Evolutionary conservation across 1,140 invertebrate species (phyloP).

Genomic region (Drosophila busckii): DNA sequence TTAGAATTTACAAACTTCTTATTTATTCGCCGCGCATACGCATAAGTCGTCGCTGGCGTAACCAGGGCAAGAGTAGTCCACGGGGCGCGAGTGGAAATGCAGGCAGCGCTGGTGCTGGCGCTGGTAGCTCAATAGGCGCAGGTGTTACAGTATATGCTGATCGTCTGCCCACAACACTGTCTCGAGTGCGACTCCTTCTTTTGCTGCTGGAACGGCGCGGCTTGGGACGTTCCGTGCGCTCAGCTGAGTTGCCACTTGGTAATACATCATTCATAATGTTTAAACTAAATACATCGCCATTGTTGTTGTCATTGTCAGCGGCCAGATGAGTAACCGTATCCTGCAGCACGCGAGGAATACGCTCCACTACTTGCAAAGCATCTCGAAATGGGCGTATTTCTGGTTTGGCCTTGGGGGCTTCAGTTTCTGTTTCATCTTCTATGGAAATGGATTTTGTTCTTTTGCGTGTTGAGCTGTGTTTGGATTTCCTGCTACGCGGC

Average conservation of each 20-base stretch:
- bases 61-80: constrained; percentile 46
- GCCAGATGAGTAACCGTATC: constrained; percentile 55
- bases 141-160: constrained; percentile 16
- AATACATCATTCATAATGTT: constrained; percentile 52
- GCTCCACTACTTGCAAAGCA: constrained; percentile 56
- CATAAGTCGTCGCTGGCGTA: constrained; percentile 41
- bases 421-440: constrained; percentile 9
- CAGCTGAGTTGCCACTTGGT: constrained; percentile 26
- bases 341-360: constrained; percentile 54
- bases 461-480: constrained; percentile 17
- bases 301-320: constrained; percentile 38
- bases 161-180: constrained; percentile 8
- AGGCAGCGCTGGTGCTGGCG: neutral
- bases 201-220: constrained; percentile 16
- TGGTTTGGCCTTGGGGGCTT: neutral
- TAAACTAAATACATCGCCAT: constrained; percentile 49
- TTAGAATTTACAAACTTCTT: neutral
- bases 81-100: constrained; percentile 14
- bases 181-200: neutral
- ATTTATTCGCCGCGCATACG: constrained; percentile 14
- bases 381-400: constrained; percentile 49
- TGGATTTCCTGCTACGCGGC: constrained; percentile 12
- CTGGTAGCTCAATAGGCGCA: constrained; percentile 15
- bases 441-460: constrained; percentile 7
- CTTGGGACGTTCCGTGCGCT: constrained; percentile 5